Conservation (phyloP, 2,113 vertebrate species). For the Anoplopoma fimbria region DNA sequence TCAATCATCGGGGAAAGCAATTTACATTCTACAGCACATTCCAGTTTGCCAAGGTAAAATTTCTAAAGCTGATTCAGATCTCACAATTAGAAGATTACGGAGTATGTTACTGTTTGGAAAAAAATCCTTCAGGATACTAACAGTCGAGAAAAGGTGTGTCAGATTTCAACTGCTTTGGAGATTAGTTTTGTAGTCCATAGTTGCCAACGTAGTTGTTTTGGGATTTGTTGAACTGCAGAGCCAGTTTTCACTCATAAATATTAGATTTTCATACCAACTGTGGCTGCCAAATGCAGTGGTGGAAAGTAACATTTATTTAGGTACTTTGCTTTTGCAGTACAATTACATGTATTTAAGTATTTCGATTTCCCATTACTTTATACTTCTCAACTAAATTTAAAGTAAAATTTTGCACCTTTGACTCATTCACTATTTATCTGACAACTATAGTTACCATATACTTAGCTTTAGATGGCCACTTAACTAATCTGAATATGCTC, state of each 20-base stretch:
- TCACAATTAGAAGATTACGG: neutral
- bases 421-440: too few relatives aligned
- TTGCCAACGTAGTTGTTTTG: neutral
- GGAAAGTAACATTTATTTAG: neutral
- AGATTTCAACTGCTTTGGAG: neutral
- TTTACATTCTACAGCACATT: slow-evolving; percentile 30
- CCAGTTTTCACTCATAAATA: neutral
- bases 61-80: neutral
- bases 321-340: neutral
- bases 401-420: neutral
- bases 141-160: neutral
- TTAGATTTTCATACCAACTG: neutral
- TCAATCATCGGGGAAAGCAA: slow-evolving; percentile 28
- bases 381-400: neutral
- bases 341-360: neutral
- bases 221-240: neutral
- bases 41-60: slow-evolving; percentile 9
- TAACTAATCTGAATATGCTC: neutral
- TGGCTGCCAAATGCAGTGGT: neutral
- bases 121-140: neutral
- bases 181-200: neutral
- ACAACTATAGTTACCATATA: neutral
- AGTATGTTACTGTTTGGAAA: neutral
- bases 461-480: neutral
- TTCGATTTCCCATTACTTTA: neutral